Evolutionary conservation across 2,797 vertebrate species (phyloP).

Genomic region (Helarctos malayanus): DNA sequence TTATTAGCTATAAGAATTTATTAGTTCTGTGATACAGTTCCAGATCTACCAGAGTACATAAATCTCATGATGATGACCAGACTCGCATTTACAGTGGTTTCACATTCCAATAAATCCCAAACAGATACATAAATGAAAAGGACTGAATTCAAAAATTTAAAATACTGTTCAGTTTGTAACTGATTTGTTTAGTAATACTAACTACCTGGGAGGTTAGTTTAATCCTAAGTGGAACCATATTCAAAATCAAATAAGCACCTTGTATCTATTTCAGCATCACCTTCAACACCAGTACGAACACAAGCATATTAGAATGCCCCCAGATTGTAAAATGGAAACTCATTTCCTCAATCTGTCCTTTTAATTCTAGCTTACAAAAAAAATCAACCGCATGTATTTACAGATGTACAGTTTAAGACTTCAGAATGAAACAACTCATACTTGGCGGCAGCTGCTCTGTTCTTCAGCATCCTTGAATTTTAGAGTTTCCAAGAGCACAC

Average conservation of each 20-base stretch:
- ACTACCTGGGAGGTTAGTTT: neutral
- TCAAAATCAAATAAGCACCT: neutral
- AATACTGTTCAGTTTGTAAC: neutral
- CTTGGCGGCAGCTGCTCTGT: neutral
- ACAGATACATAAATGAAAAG: neutral
- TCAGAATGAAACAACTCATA: neutral
- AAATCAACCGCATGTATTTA: neutral
- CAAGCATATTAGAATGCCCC: neutral
- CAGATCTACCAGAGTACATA: neutral
- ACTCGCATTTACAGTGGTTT: neutral
- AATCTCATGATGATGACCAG: neutral
- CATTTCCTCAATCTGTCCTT: constrained; percentile 3
- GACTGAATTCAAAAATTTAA: neutral
- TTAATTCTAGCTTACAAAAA: constrained; percentile 29
- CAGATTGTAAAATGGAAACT: neutral
- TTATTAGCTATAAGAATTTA: neutral
- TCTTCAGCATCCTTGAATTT: neutral
- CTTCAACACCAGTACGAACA: neutral
- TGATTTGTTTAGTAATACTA: constrained; percentile 21
- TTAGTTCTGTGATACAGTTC: neutral
- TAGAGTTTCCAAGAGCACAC: neutral
- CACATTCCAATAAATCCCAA: neutral
- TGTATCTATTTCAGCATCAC: neutral
- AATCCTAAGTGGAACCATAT: neutral
- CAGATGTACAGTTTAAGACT: neutral